These are phyloP conservation scores for Amphipoea lucens DNA, from an alignment of 2,888 invertebrate species.

Conservation along the genomic window DNA sequence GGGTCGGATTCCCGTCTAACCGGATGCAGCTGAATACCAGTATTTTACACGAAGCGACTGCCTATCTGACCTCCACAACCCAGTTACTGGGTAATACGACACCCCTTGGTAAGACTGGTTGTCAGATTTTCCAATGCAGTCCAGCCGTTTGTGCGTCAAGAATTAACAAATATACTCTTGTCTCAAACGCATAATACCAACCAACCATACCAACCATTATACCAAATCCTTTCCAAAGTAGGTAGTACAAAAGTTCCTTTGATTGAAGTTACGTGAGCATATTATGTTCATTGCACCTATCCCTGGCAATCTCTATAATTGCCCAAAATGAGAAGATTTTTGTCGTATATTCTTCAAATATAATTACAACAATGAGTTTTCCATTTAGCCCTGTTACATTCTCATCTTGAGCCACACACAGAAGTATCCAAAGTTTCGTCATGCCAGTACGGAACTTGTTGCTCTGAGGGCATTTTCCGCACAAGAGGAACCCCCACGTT, in stretches of 20 bases:
- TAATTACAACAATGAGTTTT: too few species aligned
- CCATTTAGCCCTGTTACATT: not conserved
- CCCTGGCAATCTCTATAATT: not conserved
- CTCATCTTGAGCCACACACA: slow-evolving; percentile 8
- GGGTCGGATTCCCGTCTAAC: too few species aligned
- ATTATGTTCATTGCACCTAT: not conserved
- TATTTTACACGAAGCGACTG: too few species aligned
- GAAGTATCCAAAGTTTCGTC: slow-evolving; percentile 54
- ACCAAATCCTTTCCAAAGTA: not conserved
- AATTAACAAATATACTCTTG: too few species aligned
- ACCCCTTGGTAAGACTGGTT: too few species aligned
- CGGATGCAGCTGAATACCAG: too few species aligned
- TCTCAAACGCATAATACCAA: too few species aligned
- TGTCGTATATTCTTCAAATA: not conserved
- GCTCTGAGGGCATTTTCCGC: slow-evolving; percentile 58
- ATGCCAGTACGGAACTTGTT: slow-evolving; percentile 60
- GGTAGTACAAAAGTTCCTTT: not conserved
- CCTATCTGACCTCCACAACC: too few species aligned
- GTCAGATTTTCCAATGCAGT: too few species aligned
- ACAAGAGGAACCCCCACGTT: slow-evolving; percentile 46
- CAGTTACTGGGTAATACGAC: too few species aligned
- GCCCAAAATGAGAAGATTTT: not conserved
- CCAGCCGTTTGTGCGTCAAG: too few species aligned
- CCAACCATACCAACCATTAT: too few species aligned
- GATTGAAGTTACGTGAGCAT: not conserved